Conservation (phyloP, 2,888 invertebrate genomes). For the Limnephilus rhombicus region DNA sequence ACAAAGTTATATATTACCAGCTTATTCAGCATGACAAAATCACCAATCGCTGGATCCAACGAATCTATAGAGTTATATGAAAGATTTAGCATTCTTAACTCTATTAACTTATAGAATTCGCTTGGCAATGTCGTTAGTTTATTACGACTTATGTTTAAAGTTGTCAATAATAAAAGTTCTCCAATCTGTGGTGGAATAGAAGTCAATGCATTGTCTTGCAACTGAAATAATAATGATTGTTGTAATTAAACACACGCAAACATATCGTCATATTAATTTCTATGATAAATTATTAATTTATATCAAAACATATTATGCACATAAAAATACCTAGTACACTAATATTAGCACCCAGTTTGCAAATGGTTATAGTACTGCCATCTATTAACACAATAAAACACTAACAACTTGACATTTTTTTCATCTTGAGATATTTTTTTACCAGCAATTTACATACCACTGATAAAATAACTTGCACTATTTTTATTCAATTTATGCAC, state of each 20-base stretch:
- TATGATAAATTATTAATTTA: no score
- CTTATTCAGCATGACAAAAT: constrained; percentile 87
- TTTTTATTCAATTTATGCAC: not conserved
- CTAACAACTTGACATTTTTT: not conserved
- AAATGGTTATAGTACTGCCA: not conserved
- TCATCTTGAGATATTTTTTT: not conserved
- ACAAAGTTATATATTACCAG: constrained; percentile 77
- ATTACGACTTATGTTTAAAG: constrained; percentile 84
- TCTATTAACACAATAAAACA: not conserved
- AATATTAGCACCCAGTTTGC: not conserved
- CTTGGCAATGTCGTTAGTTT: constrained; percentile 80
- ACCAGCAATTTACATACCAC: not conserved
- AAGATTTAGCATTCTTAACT: constrained; percentile 84
- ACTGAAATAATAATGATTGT: constrained; percentile 73
- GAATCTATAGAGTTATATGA: constrained; percentile 85
- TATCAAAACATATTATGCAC: no score
- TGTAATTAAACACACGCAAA: constrained; percentile 11
- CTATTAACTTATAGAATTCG: constrained; percentile 83
- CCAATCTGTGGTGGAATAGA: constrained; percentile 86
- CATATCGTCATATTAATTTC: not conserved
- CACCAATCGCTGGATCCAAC: constrained; percentile 85
- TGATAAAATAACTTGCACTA: not conserved
- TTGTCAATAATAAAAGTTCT: constrained; percentile 81
- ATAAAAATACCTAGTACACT: no score
- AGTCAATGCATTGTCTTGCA: constrained; percentile 90